Conservation (phyloP, 2,888 invertebrate genomes). For the Morpho deidamia region DNA sequence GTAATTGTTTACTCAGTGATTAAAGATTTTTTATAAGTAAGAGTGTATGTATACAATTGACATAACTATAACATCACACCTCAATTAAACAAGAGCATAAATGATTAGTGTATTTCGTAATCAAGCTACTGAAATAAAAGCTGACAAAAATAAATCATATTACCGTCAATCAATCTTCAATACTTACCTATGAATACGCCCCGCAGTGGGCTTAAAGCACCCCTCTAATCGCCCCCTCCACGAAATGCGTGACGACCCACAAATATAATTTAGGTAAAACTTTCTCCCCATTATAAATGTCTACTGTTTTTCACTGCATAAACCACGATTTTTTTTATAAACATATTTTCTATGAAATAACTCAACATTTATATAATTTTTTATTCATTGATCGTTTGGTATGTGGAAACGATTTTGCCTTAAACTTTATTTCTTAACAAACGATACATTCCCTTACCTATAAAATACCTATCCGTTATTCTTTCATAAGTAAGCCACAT, state of each 20-base stretch:
- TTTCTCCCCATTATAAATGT: constrained; percentile 64
- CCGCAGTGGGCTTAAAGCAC: constrained; percentile 50
- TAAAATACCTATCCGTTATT: no score
- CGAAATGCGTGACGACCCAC: constrained; percentile 78
- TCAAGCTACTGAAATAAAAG: background rate
- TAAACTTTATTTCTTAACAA: no score
- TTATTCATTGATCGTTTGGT: no score
- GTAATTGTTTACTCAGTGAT: no score
- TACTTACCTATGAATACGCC: constrained; percentile 48
- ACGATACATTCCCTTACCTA: no score
- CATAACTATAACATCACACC: no score
- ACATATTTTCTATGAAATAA: constrained; percentile 20
- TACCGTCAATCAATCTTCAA: constrained; percentile 22
- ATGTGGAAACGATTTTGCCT: no score
- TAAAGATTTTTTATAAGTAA: no score
- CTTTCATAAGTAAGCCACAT: no score
- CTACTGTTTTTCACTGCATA: constrained; percentile 60
- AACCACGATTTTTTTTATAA: constrained; percentile 37
- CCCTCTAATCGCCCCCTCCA: constrained; percentile 69
- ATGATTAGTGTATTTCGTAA: no score
- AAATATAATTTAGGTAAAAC: constrained; percentile 78
- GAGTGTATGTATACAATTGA: no score
- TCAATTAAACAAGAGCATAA: no score
- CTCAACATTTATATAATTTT: background rate
- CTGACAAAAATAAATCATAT: background rate